phyloP scores from a whole-genome alignment of 2,797 vertebrate genomes.

The Coilia nasus region DNA sequence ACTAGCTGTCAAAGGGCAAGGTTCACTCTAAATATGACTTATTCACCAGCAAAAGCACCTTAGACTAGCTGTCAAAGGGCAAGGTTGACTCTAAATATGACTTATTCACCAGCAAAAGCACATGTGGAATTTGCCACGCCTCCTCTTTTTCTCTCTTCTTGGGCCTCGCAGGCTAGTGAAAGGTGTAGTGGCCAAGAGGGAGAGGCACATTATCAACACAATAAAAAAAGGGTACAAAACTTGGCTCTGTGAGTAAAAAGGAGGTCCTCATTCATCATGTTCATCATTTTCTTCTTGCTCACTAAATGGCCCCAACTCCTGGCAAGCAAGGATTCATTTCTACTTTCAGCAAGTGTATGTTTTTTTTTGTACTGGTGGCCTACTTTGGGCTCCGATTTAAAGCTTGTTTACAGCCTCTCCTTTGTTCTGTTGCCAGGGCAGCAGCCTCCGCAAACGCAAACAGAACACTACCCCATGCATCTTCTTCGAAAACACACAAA shows the following conservation, averaged over 20 bases:
- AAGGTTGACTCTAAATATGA: constrained; percentile 36
- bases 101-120: constrained; percentile 23
- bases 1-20: background rate
- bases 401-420: background rate
- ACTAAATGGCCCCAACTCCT: background rate
- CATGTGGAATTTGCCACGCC: constrained; percentile 27
- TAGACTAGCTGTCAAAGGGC: background rate
- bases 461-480: constrained; percentile 48
- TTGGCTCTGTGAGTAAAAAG: background rate
- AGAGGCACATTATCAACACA: background rate
- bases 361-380: background rate
- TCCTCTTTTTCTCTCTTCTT: background rate
- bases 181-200: background rate
- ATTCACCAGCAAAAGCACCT: constrained; percentile 26
- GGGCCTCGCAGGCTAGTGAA: constrained; percentile 15
- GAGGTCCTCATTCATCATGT: background rate
- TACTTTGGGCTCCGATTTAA: background rate
- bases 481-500: constrained; percentile 41
- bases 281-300: background rate
- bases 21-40: constrained; percentile 35
- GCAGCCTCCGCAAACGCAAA: constrained; percentile 35
- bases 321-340: background rate
- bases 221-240: constrained; percentile 11
- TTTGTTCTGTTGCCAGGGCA: constrained; percentile 15
- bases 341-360: background rate